Conservation (phyloP, 2,113 vertebrate genomes). For the Romanogobio albipinnatus region DNA sequence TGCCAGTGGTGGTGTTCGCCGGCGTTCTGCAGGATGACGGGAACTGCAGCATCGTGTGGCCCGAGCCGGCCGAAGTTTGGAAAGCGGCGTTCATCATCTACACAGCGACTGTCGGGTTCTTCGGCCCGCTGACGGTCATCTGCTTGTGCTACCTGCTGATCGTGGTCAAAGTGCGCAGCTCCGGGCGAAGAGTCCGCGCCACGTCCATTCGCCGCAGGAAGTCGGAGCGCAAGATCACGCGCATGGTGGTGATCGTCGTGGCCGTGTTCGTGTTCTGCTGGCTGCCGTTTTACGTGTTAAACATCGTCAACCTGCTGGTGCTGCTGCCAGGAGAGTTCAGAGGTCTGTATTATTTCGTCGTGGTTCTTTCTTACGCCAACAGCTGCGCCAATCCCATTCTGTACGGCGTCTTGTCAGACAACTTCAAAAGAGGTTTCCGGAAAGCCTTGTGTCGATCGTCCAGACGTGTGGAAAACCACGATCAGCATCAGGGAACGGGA, state of each 20-base stretch:
- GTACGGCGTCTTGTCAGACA: constrained; percentile 93
- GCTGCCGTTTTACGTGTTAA: constrained; percentile 92
- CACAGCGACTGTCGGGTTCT: constrained; percentile 88
- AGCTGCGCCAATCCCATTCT: constrained; percentile 95
- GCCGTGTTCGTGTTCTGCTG: constrained; percentile 91
- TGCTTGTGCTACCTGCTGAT: constrained; percentile 93
- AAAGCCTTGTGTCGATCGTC: constrained; percentile 85
- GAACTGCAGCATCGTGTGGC: constrained; percentile 94
- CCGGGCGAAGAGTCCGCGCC: constrained; percentile 82
- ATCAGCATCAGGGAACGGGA: constrained; percentile 62
- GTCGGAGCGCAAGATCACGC: constrained; percentile 89
- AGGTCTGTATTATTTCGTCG: constrained; percentile 91
- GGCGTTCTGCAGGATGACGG: constrained; percentile 85
- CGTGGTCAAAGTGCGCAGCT: constrained; percentile 87
- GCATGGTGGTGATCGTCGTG: constrained; percentile 95
- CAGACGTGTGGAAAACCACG: constrained; percentile 81
- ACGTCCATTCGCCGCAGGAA: constrained; percentile 83
- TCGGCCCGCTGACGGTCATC: constrained; percentile 89
- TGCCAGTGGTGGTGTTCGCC: constrained; percentile 91
- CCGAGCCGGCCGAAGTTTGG: constrained; percentile 88
- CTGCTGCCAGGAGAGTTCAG: constrained; percentile 87
- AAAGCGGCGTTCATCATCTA: constrained; percentile 89
- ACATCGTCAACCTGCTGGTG: constrained; percentile 90
- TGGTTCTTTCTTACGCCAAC: constrained; percentile 94
- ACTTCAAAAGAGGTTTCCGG: constrained; percentile 92